phyloP scores from a whole-genome alignment of 2,888 invertebrate species.

The Agrotis exclamationis region DNA sequence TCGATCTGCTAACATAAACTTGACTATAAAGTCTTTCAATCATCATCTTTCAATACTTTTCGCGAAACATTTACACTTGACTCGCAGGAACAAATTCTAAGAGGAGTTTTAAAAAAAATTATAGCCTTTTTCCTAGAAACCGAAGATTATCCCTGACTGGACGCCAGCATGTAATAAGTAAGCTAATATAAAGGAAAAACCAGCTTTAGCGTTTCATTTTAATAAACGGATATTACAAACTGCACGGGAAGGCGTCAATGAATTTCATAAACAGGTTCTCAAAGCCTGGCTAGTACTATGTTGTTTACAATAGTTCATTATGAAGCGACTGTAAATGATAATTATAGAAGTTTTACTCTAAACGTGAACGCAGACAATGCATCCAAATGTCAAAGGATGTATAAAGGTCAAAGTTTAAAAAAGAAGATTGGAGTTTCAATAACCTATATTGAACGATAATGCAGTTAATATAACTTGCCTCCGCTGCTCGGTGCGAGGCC shows the following conservation, averaged over 20 bases:
- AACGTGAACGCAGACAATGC: neutral
- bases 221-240: constrained; percentile 51
- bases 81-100: neutral
- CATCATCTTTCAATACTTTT: neutral
- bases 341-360: neutral
- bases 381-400: neutral
- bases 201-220: constrained; percentile 31
- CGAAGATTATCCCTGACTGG: neutral
- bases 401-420: too few relatives aligned
- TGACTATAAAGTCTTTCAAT: neutral
- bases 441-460: too few relatives aligned
- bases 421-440: too few relatives aligned
- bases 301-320: constrained; percentile 38
- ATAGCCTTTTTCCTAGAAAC: neutral
- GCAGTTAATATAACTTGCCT: too few relatives aligned
- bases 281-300: constrained; percentile 22
- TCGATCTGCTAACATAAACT: neutral
- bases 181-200: constrained; percentile 22
- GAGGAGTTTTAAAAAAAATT: neutral
- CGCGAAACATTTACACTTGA: neutral
- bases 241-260: constrained; percentile 25
- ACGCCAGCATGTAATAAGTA: constrained; percentile 20
- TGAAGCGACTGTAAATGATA: constrained; percentile 7
- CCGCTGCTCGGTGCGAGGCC: too few relatives aligned
- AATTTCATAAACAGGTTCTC: constrained; percentile 33